These are phyloP conservation scores for Leptobrachium ailaonicum DNA, from an alignment of 2,113 vertebrate species.

Conservation along the genomic window DNA sequence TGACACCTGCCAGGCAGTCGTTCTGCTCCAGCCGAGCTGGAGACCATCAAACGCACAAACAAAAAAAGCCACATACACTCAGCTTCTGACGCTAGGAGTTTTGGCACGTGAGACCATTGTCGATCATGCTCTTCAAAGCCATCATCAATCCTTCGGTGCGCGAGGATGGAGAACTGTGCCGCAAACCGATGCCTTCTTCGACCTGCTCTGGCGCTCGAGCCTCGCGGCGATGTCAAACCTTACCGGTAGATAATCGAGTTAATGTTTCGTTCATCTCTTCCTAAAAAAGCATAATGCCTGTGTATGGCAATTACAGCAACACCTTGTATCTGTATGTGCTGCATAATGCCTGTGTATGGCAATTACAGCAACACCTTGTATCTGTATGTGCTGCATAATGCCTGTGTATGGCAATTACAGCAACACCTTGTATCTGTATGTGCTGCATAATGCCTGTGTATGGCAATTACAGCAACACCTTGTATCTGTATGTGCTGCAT, in stretches of 20 bases:
- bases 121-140: neutral
- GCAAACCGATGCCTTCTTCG: neutral
- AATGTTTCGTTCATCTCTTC: neutral
- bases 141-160: neutral
- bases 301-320: no score
- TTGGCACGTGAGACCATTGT: neutral
- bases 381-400: no score
- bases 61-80: neutral
- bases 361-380: no score
- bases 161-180: neutral
- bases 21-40: neutral
- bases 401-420: no score
- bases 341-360: no score
- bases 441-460: no score
- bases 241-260: neutral
- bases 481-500: no score
- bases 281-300: no score
- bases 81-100: neutral
- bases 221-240: neutral
- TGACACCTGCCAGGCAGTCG: neutral
- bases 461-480: no score
- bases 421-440: no score
- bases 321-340: no score
- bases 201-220: neutral
- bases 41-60: neutral